phyloP scores from a whole-genome alignment of 1,140 invertebrate genomes.

The Tenebrio molitor region DNA sequence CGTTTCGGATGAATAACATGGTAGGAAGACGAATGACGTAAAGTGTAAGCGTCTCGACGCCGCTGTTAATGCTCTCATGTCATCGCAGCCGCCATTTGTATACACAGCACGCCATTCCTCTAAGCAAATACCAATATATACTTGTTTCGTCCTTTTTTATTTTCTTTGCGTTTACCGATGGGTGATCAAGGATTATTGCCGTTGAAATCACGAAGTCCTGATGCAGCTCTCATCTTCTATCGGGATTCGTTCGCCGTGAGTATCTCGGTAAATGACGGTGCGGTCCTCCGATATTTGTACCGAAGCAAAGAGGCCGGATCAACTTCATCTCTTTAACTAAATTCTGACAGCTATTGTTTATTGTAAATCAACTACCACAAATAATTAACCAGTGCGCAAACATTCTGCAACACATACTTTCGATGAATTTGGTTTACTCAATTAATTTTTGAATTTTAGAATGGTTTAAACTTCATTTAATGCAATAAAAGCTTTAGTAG shows the following conservation, averaged over 20 bases:
- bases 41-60: slow-evolving; percentile 52
- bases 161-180: slow-evolving; percentile 37
- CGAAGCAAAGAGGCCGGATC: too few relatives aligned
- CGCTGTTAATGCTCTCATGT: slow-evolving; percentile 52
- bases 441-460: too few relatives aligned
- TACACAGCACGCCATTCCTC: slow-evolving; percentile 47
- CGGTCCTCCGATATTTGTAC: too few relatives aligned
- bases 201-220: slow-evolving; percentile 5
- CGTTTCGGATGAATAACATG: slow-evolving; percentile 44
- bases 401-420: too few relatives aligned
- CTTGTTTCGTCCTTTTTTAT: slow-evolving; percentile 44
- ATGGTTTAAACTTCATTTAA: too few relatives aligned
- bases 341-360: too few relatives aligned
- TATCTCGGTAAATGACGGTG: too few relatives aligned
- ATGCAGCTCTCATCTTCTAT: not conserved
- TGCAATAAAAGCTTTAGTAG: too few relatives aligned
- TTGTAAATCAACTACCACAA: too few relatives aligned
- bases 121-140: slow-evolving; percentile 52
- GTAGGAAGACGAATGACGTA: slow-evolving; percentile 50
- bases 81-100: slow-evolving; percentile 51
- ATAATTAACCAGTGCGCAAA: too few relatives aligned
- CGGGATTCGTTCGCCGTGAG: not conserved
- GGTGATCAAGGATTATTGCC: slow-evolving; percentile 28
- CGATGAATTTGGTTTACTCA: too few relatives aligned
- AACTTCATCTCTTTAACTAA: too few relatives aligned